Evolutionary conservation across 2,888 invertebrate genomes (phyloP), one percentile per base, ranked within the genome.

Genomic region (Perizoma flavofasciatum): DNA sequence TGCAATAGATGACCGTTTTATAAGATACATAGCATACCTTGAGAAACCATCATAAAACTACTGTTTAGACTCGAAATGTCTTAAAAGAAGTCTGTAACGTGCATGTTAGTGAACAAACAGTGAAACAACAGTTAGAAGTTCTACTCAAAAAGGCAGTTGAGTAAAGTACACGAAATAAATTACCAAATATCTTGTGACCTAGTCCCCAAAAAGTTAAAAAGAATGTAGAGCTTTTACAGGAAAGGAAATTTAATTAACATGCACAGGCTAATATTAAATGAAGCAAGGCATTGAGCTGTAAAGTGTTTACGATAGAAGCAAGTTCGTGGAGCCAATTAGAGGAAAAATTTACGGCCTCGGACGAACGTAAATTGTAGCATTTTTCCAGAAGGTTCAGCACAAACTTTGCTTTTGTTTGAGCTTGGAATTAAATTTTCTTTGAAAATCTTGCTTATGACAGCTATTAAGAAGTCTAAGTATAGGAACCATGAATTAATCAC

Each of bases 331-430:
- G 84, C 89, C 88, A 90, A 90, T 90, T 91, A 90, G 86, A 80
- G 75, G 76, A 73, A 66, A 81, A 89, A 90, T 89, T 90, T 90
- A 90, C 86, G 83, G 81, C 78, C 72, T 71, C 75, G 73, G 69
- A 79, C 75, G 68, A 76, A 80, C 85, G 84, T 89, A 88, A 90
- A 88, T 88, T 87, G 86, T 83, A 85, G 85, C 88, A 84, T 88
- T 90, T 88, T 89, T 87, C 79, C 52, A 44, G 55, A 51, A 54
- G 55, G 64, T 54, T 39, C 61, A 54, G 53, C 51, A 67, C 64
- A 35, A 43, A 55, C 35, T 49, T 49, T 49, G 34, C n/a, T 55
- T 55, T 43, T 48, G 48, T 35, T 54, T 35, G 34, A 11, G 41
- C 6, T 35, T 35, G 5, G 4, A 10, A 35, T 4, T 37, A 9